phyloP scores from a whole-genome alignment of 2,888 invertebrate genomes.

The Zele albiditarsus region DNA sequence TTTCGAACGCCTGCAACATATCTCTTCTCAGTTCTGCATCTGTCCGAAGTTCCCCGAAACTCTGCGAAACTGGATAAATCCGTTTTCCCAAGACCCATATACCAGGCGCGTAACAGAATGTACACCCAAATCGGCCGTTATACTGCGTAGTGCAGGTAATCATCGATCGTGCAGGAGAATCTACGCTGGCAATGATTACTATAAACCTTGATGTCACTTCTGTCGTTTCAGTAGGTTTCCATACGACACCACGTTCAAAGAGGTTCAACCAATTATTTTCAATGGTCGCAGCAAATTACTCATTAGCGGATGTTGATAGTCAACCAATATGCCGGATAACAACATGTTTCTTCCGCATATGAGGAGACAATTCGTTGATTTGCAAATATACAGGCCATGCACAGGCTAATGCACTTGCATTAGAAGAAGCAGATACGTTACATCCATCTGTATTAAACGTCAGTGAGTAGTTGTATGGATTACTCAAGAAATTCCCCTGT shows the following conservation, averaged over 20 bases:
- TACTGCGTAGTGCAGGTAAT: constrained; percentile 41
- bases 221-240: constrained; percentile 18
- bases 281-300: constrained; percentile 25
- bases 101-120: constrained; percentile 41
- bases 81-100: background rate
- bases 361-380: constrained; percentile 49
- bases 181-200: constrained; percentile 19
- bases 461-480: constrained; percentile 38
- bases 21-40: background rate
- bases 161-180: constrained; percentile 40
- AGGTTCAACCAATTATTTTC: constrained; percentile 17
- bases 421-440: constrained; percentile 35
- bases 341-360: constrained; percentile 43
- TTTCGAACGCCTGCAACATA: background rate
- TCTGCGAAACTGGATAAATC: background rate
- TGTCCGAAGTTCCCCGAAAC: background rate
- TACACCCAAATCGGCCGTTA: constrained; percentile 46
- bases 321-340: constrained; percentile 39
- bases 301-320: constrained; percentile 33
- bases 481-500: constrained; percentile 15
- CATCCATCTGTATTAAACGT: constrained; percentile 44
- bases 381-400: constrained; percentile 45
- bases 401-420: constrained; percentile 4
- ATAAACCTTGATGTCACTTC: constrained; percentile 31
- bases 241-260: constrained; percentile 21